These are phyloP conservation scores for Chloroceryle amazona DNA, from an alignment of 2,797 vertebrate genomes.

Conservation along the genomic window DNA sequence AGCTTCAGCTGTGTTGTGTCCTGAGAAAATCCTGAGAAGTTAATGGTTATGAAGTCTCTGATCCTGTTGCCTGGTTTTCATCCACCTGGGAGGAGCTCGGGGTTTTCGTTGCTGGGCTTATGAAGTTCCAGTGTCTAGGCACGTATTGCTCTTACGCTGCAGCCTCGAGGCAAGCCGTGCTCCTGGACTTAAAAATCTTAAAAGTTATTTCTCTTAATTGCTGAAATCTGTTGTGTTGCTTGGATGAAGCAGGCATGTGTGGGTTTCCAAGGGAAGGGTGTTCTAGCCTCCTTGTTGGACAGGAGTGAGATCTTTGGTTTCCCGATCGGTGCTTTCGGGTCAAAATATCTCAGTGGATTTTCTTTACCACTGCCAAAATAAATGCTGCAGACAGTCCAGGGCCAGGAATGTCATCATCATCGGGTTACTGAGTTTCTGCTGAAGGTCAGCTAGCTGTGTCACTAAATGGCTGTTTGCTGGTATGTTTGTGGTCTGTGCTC, in stretches of 20 bases:
- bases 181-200: rapidly evolving
- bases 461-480: slow-evolving; percentile 3
- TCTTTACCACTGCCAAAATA: slow-evolving; percentile 7
- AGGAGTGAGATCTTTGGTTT: not conserved
- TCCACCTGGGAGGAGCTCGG: not conserved
- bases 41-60: not conserved
- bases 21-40: not conserved
- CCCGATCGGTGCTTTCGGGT: not conserved
- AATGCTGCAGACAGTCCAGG: slow-evolving; percentile 15
- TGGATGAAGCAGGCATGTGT: rapidly evolving
- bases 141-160: not conserved
- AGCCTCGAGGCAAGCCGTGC: not conserved
- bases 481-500: not conserved
- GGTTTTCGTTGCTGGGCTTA: not conserved
- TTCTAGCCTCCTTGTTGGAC: not conserved
- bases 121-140: not conserved
- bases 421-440: slow-evolving; percentile 41
- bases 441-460: slow-evolving; percentile 52
- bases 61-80: not conserved
- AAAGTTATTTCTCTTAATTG: not conserved
- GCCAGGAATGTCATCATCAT: slow-evolving; percentile 14
- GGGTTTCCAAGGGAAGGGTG: not conserved
- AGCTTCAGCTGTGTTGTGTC: not conserved
- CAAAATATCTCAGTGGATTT: not conserved
- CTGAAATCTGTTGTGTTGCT: not conserved